phyloP scores from a whole-genome alignment of 2,888 invertebrate genomes.

The Acronicta aceris region DNA sequence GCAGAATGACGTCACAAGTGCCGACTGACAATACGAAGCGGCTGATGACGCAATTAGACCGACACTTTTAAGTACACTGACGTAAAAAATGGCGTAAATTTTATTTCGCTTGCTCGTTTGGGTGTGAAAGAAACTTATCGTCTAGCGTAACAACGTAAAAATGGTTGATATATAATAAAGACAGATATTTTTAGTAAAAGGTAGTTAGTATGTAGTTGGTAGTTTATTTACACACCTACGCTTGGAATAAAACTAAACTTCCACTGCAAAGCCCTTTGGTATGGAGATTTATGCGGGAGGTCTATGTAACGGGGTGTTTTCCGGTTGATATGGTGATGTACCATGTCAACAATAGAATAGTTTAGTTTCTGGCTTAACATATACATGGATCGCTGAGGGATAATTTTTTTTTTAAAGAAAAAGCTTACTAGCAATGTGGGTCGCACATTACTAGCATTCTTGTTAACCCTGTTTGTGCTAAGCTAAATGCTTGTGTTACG shows the following conservation, averaged over 20 bases:
- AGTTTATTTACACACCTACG: constrained; percentile 32
- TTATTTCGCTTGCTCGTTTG: constrained; percentile 39
- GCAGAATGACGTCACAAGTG: constrained; percentile 52
- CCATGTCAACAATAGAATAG: constrained; percentile 20
- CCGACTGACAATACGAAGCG: constrained; percentile 49
- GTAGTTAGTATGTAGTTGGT: background rate
- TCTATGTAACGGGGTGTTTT: constrained; percentile 30
- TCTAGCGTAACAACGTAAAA: background rate
- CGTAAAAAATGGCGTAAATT: constrained; percentile 46
- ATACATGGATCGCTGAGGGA: background rate
- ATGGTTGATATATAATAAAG: constrained; percentile 33
- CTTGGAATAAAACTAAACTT: constrained; percentile 20
- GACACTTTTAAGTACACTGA: constrained; percentile 45
- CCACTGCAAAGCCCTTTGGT: constrained; percentile 30
- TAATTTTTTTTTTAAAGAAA: too few relatives aligned
- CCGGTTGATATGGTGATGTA: constrained; percentile 43
- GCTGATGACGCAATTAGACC: constrained; percentile 58
- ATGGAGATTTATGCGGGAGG: constrained; percentile 38
- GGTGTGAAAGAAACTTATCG: constrained; percentile 35
- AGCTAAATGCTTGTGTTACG: too few relatives aligned
- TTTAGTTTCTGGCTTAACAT: background rate
- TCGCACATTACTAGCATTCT: too few relatives aligned
- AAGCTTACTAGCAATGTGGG: too few relatives aligned
- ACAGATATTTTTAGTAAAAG: constrained; percentile 9
- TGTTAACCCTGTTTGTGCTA: too few relatives aligned